Evolutionary conservation across 2,113 vertebrate species (phyloP).

Genomic region (Pelodiscus sinensis): DNA sequence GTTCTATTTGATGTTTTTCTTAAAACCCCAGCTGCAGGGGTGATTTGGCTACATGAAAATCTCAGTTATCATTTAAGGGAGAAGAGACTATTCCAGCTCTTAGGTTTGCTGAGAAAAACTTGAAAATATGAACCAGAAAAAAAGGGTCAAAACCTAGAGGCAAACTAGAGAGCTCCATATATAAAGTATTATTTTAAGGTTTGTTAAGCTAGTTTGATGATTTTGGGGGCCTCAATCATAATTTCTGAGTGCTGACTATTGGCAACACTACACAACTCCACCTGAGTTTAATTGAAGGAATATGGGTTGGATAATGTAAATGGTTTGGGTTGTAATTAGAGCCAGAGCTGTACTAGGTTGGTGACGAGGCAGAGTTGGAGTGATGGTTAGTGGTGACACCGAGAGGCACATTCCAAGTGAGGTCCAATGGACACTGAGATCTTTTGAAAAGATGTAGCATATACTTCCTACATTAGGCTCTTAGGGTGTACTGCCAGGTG

Average conservation of each 20-base stretch:
- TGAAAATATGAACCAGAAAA: slow-evolving; percentile 1
- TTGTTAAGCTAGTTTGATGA: not conserved
- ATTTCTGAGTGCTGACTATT: not conserved
- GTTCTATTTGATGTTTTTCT: not conserved
- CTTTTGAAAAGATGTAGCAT: not conserved
- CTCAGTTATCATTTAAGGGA: not conserved
- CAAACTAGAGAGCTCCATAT: not conserved
- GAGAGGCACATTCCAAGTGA: not conserved
- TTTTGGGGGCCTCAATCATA: not conserved
- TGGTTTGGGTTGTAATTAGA: not conserved
- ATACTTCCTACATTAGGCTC: not conserved
- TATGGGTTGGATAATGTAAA: not conserved
- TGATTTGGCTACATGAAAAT: not conserved
- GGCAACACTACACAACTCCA: not conserved
- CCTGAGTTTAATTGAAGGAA: not conserved
- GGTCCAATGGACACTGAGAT: not conserved
- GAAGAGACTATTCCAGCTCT: not conserved
- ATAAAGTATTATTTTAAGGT: accelerated
- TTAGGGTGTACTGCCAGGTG: not conserved
- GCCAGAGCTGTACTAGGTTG: not conserved
- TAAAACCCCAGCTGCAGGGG: not conserved
- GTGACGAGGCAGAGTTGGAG: not conserved
- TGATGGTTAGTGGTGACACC: not conserved
- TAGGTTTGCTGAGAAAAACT: not conserved
- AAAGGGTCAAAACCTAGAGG: not conserved